phyloP scores from a whole-genome alignment of 1,140 invertebrate species.

The Nixonia krombeini region DNA sequence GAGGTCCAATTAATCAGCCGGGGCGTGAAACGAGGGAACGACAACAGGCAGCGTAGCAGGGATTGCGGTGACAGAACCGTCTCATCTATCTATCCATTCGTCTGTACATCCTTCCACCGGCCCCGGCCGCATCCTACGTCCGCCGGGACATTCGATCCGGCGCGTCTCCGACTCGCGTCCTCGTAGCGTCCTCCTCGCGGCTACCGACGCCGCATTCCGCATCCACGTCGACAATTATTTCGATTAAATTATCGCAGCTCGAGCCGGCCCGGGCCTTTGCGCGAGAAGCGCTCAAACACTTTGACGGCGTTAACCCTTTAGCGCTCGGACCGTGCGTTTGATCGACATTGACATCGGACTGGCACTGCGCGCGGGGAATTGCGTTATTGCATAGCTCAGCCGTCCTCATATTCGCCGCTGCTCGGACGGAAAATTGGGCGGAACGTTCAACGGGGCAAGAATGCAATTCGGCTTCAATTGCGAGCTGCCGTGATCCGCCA shows the following conservation, averaged over 20 bases:
- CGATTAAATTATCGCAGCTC: conserved; percentile 39
- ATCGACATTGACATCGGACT: conserved; percentile 23
- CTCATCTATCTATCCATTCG: conserved; percentile 59
- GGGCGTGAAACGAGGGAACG: conserved; percentile 64
- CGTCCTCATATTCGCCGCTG: conserved; percentile 9
- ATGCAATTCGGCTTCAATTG: neutral
- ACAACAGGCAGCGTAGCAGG: conserved; percentile 42
- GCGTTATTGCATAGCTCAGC: conserved; percentile 11
- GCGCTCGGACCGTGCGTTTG: conserved; percentile 18
- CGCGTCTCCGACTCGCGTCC: conserved; percentile 20
- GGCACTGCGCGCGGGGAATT: conserved; percentile 13
- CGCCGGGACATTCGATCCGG: conserved; percentile 55
- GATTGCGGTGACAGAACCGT: conserved; percentile 65
- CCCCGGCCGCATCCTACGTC: neutral
- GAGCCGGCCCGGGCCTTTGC: conserved; percentile 21
- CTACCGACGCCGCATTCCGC: conserved; percentile 37
- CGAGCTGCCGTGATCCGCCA: too few species aligned
- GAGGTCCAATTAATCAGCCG: conserved; percentile 70
- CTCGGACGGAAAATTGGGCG: conserved; percentile 14
- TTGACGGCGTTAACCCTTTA: conserved; percentile 38
- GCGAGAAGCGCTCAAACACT: conserved; percentile 26
- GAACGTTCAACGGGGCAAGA: conserved; percentile 5
- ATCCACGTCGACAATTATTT: conserved; percentile 39
- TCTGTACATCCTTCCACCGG: neutral
- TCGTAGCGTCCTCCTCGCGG: conserved; percentile 16